phyloP scores from a whole-genome alignment of 2,113 vertebrate genomes.

The Anarhynchus alexandrinus region DNA sequence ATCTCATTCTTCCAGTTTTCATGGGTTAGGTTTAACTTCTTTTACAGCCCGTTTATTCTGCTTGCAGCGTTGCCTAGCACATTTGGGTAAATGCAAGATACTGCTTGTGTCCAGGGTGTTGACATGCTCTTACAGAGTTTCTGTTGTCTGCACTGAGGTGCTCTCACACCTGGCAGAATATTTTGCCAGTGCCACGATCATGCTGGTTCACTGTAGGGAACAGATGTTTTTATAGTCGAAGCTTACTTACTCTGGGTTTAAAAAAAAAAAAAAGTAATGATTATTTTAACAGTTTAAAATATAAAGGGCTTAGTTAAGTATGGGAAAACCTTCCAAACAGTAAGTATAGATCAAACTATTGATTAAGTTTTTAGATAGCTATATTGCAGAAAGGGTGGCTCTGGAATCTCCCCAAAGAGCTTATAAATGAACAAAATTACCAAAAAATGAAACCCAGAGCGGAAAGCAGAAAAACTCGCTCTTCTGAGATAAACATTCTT shows the following conservation, averaged over 20 bases:
- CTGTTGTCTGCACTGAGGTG: background rate
- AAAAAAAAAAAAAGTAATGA: background rate
- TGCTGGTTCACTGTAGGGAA: background rate
- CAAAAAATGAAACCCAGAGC: background rate
- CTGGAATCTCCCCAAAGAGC: background rate
- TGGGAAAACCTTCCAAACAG: background rate
- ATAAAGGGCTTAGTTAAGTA: background rate
- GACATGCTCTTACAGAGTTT: background rate
- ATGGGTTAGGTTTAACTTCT: background rate
- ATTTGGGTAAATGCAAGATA: background rate
- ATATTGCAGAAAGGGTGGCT: background rate
- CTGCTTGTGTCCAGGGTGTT: accelerated
- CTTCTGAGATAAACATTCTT: background rate
- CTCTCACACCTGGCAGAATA: background rate
- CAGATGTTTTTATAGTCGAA: background rate
- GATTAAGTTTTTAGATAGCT: background rate
- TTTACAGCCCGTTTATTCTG: background rate
- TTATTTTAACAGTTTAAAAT: background rate
- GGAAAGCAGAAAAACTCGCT: background rate
- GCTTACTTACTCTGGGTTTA: background rate
- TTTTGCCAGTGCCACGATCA: background rate
- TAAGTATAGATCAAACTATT: background rate
- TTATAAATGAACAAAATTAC: background rate
- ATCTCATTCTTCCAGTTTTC: background rate
- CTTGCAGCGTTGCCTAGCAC: background rate